Base-by-base conservation (phyloP, 2,888 invertebrate genomes). In the Mythimna lalbum region DNA sequence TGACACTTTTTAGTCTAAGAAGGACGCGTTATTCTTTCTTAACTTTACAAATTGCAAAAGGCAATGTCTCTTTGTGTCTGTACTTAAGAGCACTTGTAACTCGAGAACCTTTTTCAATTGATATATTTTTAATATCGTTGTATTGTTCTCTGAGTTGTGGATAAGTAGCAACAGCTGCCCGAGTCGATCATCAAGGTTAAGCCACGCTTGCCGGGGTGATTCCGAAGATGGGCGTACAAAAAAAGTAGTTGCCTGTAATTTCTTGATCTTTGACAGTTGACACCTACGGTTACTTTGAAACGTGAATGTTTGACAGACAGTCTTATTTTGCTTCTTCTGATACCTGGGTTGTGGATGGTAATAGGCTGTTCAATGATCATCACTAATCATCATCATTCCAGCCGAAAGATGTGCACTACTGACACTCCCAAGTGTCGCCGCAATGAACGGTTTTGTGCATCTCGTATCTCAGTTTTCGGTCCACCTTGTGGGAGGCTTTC, bases 51-150 rank as follows among this genome's bases (percentile, higher is more conserved):
- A 43, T 53, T 33, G 33, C 9, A 47, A 43, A 69, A 33, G 31
- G 10, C 19, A 36, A 31, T 14, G 14, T 49, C 31, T 10, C n/a
- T 49, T 12, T 56, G 19, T 14, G 47, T 21, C 31, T 31, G 47
- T 31, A 10, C 43, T 36, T 39, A 43, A 27, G 23, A 47, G n/a
- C 43, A 47, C 73, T 39, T 31, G 12, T 49, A 55, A 47, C 10
- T 52, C 27, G 19, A 73, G 50, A 39, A 39, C 21, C 14, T 49
- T 9, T 50, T 49, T 19, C 7, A 57, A 69, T 50, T 69, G 12
- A 9, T 21, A 9, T 49, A 14, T 21, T 36, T 39, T 47, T 49
- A 33, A n/a, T 56, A 33, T 12, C n/a, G 33, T 33, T n/a, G 14
- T 33, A 33, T 33, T 56, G 33, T 33, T n/a, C 6, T n/a, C 19